Base-by-base conservation (phyloP, 2,113 vertebrate genomes). In the Apistogramma diplotaenia region DNA sequence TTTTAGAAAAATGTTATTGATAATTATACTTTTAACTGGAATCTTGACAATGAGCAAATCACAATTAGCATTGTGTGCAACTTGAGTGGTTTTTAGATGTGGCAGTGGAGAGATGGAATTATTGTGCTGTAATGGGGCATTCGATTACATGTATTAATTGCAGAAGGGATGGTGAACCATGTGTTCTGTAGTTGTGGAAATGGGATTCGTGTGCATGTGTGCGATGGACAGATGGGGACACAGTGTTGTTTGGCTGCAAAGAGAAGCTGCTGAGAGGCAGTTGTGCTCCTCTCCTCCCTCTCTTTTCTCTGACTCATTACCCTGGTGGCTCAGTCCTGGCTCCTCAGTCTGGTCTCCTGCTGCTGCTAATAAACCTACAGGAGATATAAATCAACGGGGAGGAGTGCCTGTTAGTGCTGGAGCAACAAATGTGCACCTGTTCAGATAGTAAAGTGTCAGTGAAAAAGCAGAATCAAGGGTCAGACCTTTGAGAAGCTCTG, bases 341-440 rank as follows among this genome's bases (percentile, higher is more conserved):
- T 96, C 98, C 97, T 99, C 98, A 96, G 96, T 97, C 97, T 96
- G 95, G 96, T 94, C 95, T 97, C 97, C 97, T 99, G 94, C 94
- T 94, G 94, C 91, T 97, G 97, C 96, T 99, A 99, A 97, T 98
- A 97, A 99, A 98, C 98, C 98, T 99, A 99, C 90, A 96, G 96
- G 96, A 97, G 97, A 99, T 96, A 99, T 97, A 99, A 98, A 99
- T 96, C 98, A 99, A 99, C 0, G 97, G 97, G 98, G 98, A 98
- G 98, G 98, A 98, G 96, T 89, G 97, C 95, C 96, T 96, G 96
- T 99, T 99, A 99, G 98, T 97, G 96, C 95, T 94, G 95, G 96
- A 96, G 95, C 95, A 88, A 89, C 83, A 93, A 87, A 89, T 91
- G 93, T 37, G 86, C 86, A 89, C 94, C 93, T 94, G 93, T 85